A percentile compares a stretch with the other conserved stretches of the same genome.
These are phyloP conservation scores for Lytechinus pictus DNA, from an alignment of 35 echinoderm and acorn worm genomes.

Conservation along the genomic window DNA sequence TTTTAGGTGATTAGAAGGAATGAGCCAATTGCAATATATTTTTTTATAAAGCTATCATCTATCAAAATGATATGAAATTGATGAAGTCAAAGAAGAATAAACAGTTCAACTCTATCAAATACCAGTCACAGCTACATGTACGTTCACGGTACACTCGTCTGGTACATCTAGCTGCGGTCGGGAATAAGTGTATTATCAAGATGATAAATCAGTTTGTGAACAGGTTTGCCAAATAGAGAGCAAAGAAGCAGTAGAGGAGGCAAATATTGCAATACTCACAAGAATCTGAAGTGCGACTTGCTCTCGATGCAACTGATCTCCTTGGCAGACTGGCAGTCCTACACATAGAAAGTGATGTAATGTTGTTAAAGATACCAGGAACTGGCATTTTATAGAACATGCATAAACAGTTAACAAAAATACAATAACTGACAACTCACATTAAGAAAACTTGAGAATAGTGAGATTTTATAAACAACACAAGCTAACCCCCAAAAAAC, in stretches of 20 bases:
- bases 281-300: not conserved
- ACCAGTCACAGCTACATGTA: too few relatives aligned
- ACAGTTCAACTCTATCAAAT: too few relatives aligned
- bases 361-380: not conserved
- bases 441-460: not conserved
- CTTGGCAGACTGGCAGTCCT: slow-evolving; percentile 13
- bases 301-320: not conserved
- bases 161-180: too few relatives aligned
- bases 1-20: not conserved
- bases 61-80: too few relatives aligned
- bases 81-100: too few relatives aligned
- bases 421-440: not conserved
- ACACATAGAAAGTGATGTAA: slow-evolving; percentile 4
- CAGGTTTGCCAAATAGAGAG: not conserved
- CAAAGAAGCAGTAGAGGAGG: not conserved
- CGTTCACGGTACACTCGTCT: too few relatives aligned
- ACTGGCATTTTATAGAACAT: not conserved
- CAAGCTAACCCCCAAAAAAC: not conserved
- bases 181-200: too few relatives aligned
- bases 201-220: not conserved
- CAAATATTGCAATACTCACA: not conserved
- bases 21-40: too few relatives aligned
- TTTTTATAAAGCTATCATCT: too few relatives aligned
- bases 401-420: not conserved
- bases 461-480: not conserved